Evolutionary conservation across 2,113 vertebrate species (phyloP), one percentile per base, ranked within the genome.

Genomic region (Herpailurus yagouaroundi): DNA sequence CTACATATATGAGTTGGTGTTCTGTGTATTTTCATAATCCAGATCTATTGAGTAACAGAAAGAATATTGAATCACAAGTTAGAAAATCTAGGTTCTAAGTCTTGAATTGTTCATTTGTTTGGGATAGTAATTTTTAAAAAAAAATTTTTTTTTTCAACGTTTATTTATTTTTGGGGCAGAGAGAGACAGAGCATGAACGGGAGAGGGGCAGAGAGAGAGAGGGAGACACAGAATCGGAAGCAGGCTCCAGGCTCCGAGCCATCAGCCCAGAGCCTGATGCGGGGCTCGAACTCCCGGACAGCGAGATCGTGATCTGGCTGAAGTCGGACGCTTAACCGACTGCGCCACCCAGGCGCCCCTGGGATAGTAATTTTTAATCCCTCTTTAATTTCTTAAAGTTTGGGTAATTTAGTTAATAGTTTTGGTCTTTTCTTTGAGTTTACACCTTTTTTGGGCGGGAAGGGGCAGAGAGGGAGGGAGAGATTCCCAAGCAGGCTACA

Each of bases 51-150:
- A 79, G 8, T 88, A 73, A 6, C 82, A 69, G 66, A 89, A 93
- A 60, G 55, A 84, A 93, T 23, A 87, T 41, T 45, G 21, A 93
- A 77, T 31, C 60, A 66, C 3, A 45, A 93, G 31, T 76, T 95
- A 73, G 93, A 83, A 87, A 95, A 90, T 83, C 68, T 73, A 8
- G 25, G 33, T 93, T 90, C 64, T 93, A 77, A 77, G 15, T 41
- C 85, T 73, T 81, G 31, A 82, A 82, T 57, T 88, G 66, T 87
- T 91, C 15, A 48, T 83, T 95, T 96, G 31, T 73, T 93, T 94
- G 77, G 36, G 88, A 91, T 76, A 90, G 63, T 63, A 55, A 55
- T 90, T 82, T 90, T 31, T 36, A 94, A 94, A n/a, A n/a, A n/a
- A n/a, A n/a, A n/a, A n/a, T n/a, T n/a, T n/a, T n/a, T n/a, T n/a